These are phyloP conservation scores for Bombus ignitus DNA, from an alignment of 1,140 invertebrate genomes.

Conservation along the genomic window DNA sequence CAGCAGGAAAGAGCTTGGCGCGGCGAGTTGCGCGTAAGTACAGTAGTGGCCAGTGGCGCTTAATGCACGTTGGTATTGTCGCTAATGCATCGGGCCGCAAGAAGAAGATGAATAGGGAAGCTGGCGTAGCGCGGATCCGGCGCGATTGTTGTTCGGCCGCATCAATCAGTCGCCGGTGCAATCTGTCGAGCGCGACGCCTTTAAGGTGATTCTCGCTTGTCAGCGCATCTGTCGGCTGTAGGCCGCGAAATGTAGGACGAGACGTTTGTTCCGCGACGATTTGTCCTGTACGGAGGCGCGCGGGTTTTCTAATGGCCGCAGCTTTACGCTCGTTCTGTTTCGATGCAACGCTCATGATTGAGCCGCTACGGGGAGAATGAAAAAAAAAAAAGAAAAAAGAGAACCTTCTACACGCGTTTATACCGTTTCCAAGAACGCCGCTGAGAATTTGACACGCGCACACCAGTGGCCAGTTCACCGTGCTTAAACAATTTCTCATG, in stretches of 20 bases:
- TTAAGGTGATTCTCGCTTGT: slow-evolving; percentile 77
- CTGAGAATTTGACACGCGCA: slow-evolving; percentile 28
- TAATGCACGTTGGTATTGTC: slow-evolving; percentile 69
- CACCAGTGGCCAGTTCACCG: slow-evolving; percentile 19
- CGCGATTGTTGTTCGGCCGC: slow-evolving; percentile 82
- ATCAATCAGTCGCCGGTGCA: slow-evolving; percentile 79
- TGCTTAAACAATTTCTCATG: slow-evolving; percentile 41
- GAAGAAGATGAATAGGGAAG: slow-evolving; percentile 82
- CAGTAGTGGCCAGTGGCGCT: slow-evolving; percentile 64
- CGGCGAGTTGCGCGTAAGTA: slow-evolving; percentile 55
- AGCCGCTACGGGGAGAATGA: slow-evolving; percentile 28
- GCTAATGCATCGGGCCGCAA: slow-evolving; percentile 72
- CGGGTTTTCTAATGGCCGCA: slow-evolving; percentile 63
- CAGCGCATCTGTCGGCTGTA: slow-evolving; percentile 75
- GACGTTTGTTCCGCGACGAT: slow-evolving; percentile 65
- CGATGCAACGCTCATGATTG: slow-evolving; percentile 65
- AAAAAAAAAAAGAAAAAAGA: not conserved
- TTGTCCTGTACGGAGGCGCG: slow-evolving; percentile 56
- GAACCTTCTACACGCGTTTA: slow-evolving; percentile 37
- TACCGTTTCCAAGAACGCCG: slow-evolving; percentile 33
- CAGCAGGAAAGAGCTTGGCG: not conserved
- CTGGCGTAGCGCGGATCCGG: slow-evolving; percentile 74
- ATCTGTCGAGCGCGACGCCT: slow-evolving; percentile 74
- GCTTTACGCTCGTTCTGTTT: slow-evolving; percentile 65
- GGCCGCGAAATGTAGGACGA: slow-evolving; percentile 75